Base-by-base conservation (phyloP, 2,113 vertebrate species). In the Phalacrocorax brasilianus region DNA sequence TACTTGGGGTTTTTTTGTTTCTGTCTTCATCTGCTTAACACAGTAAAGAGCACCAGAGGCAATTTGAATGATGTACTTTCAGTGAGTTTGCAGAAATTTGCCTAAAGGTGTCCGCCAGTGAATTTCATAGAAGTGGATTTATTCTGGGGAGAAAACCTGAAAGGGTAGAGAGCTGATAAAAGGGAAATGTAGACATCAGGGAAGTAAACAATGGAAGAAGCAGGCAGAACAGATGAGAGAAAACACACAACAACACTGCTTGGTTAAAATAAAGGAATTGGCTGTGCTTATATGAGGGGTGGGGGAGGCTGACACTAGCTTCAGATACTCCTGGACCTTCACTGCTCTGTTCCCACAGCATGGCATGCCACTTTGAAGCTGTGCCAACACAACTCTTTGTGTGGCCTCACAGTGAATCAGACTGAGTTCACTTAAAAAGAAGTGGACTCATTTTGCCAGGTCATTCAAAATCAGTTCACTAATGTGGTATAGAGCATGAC, bases 61-160 rank as follows among this genome's bases (percentile, higher is more conserved):
- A 68, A 72, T 97, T 96, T 97, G 93, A 85, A 89, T 97, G 85
- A 47, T 35, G 47, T 24, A 20, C 81, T 78, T 88, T 7, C 33
- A 85, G 67, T 55, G 47, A 94, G 63, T 82, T 44, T 58, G 89
- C 80, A 91, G 81, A 91, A 58, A 92, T 97, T 95, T 97, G 88
- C 67, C 70, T 95, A 35, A 1, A n/a, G 85, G 75, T 77, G 19
- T 91, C 68, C 86, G 76, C 56, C 73, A 78, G 26, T 6, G 9
- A 56, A 65, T 80, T 76, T 75, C 49, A 58, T 4, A 85, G n/a
- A 74, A 55, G 49, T n/a, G 61, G 63, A 79, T 96, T 90, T 75
- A 84, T 92, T 82, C 61, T 23, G 33, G 30, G 70, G 67, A 74
- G 32, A 61, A 72, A 89, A 79, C 62, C 45, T 38, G 56, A 74